Percentiles rank a stretch among this genome's conserved stretches.
Conservation (phyloP, 2,113 vertebrate genomes). For the Nycticryphes semicollaris region DNA sequence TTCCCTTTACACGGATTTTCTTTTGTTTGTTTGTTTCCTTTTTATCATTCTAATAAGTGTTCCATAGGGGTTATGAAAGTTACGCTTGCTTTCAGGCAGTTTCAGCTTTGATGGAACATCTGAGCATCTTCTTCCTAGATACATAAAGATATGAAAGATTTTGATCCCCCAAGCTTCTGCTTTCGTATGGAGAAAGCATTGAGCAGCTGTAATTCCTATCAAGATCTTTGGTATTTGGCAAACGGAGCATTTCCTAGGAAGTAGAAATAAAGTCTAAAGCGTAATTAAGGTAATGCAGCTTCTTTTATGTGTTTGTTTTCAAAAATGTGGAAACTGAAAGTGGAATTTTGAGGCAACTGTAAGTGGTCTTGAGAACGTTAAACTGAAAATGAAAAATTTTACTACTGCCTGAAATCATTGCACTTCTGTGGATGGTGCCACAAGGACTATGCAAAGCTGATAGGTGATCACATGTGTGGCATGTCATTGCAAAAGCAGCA, state of each 20-base stretch:
- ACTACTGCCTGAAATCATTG: neutral
- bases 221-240: neutral
- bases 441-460: neutral
- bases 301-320: neutral
- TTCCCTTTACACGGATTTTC: neutral
- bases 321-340: constrained; percentile 5
- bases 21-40: neutral
- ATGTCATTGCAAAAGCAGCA: neutral
- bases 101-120: neutral
- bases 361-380: neutral
- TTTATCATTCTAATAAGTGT: neutral
- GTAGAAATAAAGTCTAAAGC: neutral
- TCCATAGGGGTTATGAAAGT: neutral
- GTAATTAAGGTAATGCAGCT: neutral
- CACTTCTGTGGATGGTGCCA: neutral
- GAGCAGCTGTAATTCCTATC: neutral
- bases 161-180: neutral
- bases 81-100: neutral
- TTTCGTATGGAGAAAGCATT: neutral
- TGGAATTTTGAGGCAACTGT: neutral
- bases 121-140: neutral
- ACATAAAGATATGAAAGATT: neutral
- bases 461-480: neutral
- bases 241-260: neutral
- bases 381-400: neutral